phyloP scores from a whole-genome alignment of 2,113 vertebrate species.

The Anarhynchus alexandrinus region DNA sequence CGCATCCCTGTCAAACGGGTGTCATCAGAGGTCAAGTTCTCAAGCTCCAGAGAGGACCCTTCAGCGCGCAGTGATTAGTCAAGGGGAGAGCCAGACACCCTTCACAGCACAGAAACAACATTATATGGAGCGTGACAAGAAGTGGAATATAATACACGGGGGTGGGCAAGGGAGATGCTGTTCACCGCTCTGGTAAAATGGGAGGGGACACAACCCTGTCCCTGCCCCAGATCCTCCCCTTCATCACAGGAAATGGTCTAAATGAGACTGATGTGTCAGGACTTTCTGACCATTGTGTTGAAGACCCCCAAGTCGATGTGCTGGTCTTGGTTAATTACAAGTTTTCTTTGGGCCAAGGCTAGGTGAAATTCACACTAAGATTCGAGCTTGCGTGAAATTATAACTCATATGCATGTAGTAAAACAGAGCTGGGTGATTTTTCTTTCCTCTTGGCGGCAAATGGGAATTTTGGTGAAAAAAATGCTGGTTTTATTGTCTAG shows the following conservation, averaged over 20 bases:
- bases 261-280: background rate
- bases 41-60: slow-evolving; percentile 36
- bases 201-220: background rate
- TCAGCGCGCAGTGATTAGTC: slow-evolving; percentile 7
- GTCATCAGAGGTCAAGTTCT: slow-evolving; percentile 47
- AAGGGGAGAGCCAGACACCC: slow-evolving; percentile 19
- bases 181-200: background rate
- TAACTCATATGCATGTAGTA: background rate
- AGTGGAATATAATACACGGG: background rate
- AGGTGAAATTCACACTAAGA: background rate
- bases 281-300: background rate
- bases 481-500: background rate
- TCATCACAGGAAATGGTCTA: background rate
- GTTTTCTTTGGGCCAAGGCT: background rate
- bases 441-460: background rate
- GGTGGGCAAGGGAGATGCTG: background rate
- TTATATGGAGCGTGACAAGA: background rate
- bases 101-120: slow-evolving; percentile 43
- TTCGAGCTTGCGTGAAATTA: rapidly evolving
- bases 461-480: background rate
- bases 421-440: background rate
- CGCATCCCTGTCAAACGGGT: background rate
- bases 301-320: background rate
- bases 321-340: background rate
- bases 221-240: background rate